These are phyloP conservation scores for Rhincodon typus DNA, from an alignment of 2,797 vertebrate genomes.

Conservation along the genomic window DNA sequence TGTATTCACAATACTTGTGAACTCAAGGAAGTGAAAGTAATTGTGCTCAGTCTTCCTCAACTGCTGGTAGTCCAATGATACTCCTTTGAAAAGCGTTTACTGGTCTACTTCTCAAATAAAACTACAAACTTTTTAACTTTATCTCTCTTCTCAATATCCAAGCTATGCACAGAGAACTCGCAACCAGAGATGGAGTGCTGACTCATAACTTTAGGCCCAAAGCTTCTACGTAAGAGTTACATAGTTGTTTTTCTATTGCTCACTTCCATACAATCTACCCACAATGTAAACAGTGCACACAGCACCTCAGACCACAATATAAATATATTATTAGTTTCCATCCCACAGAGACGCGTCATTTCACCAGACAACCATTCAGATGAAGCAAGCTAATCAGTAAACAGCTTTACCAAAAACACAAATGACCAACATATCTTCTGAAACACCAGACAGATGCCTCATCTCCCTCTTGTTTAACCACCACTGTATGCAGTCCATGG, in stretches of 20 bases:
- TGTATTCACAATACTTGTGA: not conserved
- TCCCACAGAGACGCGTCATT: not conserved
- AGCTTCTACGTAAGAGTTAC: not conserved
- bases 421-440: not conserved
- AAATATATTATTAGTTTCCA: not conserved
- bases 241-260: not conserved
- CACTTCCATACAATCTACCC: not conserved
- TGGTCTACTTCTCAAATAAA: not conserved
- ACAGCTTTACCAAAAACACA: not conserved
- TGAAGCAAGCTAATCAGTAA: not conserved
- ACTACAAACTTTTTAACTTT: not conserved
- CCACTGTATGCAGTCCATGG: too few species aligned
- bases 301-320: not conserved
- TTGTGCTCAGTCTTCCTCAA: not conserved
- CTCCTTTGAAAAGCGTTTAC: not conserved
- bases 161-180: not conserved
- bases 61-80: not conserved
- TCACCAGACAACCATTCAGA: not conserved
- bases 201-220: not conserved
- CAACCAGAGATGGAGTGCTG: not conserved
- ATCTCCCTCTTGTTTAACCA: too few species aligned
- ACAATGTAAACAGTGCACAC: not conserved
- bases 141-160: not conserved
- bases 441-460: not conserved
- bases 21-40: not conserved